Conservation (phyloP, 2,113 vertebrate genomes). For the Xenopus laevis region DNA sequence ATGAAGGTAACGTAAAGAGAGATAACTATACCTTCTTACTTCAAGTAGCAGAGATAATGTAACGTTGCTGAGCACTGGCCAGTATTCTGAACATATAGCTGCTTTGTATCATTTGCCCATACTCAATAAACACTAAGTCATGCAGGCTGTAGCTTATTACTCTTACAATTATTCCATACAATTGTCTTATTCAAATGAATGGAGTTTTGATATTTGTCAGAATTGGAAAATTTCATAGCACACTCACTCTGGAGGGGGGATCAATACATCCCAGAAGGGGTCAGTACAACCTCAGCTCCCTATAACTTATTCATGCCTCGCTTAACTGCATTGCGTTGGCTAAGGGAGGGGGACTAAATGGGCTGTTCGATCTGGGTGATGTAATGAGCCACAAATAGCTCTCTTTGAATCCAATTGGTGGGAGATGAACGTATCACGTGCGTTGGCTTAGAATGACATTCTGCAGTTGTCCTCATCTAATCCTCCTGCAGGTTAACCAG, state of each 20-base stretch:
- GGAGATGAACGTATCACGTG: constrained; percentile 33
- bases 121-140: neutral
- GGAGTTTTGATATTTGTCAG: neutral
- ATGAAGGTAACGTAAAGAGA: neutral
- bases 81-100: neutral
- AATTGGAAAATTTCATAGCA: neutral
- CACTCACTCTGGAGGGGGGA: constrained; percentile 6
- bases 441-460: constrained; percentile 36
- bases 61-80: too few relatives aligned
- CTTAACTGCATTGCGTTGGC: constrained; percentile 37
- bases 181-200: neutral
- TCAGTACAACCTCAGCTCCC: constrained; percentile 32
- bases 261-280: constrained; percentile 34
- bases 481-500: constrained; percentile 30
- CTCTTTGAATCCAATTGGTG: constrained; percentile 26
- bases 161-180: neutral
- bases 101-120: neutral
- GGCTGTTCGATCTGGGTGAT: constrained; percentile 30
- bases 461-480: constrained; percentile 28
- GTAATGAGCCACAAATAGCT: constrained; percentile 42
- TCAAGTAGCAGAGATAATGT: neutral
- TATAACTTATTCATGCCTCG: constrained; percentile 37
- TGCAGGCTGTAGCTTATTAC: neutral
- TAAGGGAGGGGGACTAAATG: constrained; percentile 24
- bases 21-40: neutral